Evolutionary conservation across 2,113 vertebrate species (phyloP).

Genomic region (Panthera uncia): DNA sequence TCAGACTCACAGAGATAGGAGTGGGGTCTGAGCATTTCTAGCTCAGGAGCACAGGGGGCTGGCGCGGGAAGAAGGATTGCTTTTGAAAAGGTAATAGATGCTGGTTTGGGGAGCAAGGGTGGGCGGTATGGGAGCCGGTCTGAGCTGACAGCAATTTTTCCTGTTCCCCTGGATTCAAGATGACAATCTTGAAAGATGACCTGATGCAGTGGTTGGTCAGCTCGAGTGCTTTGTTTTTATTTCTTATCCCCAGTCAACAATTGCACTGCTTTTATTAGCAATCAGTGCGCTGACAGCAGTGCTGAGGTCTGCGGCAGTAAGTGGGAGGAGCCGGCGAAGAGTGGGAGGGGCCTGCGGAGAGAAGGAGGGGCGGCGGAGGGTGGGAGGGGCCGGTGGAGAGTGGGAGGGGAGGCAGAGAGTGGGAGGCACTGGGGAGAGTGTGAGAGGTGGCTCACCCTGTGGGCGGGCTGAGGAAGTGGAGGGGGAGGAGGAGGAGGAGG

Average conservation of each 20-base stretch:
- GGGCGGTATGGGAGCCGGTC: not conserved
- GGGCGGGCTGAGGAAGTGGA: not conserved
- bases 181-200: constrained; percentile 64
- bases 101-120: not conserved
- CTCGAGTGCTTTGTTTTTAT: constrained; percentile 61
- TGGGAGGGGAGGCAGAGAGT: not conserved
- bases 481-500: not conserved
- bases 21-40: not conserved
- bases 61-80: not conserved
- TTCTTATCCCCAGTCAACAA: constrained; percentile 63
- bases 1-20: not conserved
- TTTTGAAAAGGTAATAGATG: constrained; percentile 44
- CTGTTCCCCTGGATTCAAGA: constrained; percentile 41
- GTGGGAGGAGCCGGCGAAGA: not conserved
- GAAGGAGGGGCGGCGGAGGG: too few relatives aligned
- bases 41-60: not conserved
- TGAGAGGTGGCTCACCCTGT: not conserved
- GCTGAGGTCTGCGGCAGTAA: not conserved
- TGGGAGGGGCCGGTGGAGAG: not conserved
- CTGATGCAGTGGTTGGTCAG: constrained; percentile 56
- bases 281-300: constrained; percentile 17
- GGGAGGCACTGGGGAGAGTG: not conserved
- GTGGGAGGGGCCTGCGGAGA: too few relatives aligned
- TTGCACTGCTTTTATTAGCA: constrained; percentile 57
- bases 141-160: constrained; percentile 48